phyloP scores from a whole-genome alignment of 2,888 invertebrate genomes.

The Coenonympha glycerion region DNA sequence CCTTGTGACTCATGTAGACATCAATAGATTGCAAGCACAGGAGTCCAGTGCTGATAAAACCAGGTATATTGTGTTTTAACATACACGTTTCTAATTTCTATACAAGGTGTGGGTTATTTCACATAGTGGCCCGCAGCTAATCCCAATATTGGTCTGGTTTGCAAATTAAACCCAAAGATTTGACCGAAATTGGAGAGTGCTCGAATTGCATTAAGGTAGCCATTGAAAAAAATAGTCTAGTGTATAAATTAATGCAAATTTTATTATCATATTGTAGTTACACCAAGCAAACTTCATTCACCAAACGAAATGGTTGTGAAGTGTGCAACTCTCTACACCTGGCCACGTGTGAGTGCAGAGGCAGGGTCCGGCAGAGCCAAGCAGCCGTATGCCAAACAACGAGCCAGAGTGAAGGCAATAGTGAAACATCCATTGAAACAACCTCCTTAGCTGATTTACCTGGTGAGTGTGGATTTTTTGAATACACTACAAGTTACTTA shows the following conservation, averaged over 20 bases:
- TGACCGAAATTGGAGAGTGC: too few species aligned
- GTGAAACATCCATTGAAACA: constrained; percentile 51
- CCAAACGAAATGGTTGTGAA: constrained; percentile 36
- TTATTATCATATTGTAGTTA: constrained; percentile 15
- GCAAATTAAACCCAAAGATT: too few species aligned
- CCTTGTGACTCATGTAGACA: constrained; percentile 50
- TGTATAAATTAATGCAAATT: background rate
- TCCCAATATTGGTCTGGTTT: too few species aligned
- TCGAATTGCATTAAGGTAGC: too few species aligned
- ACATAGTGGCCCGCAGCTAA: too few species aligned
- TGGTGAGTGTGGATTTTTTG: constrained; percentile 48
- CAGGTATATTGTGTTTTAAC: constrained; percentile 38
- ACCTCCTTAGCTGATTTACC: constrained; percentile 63
- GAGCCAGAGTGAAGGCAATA: constrained; percentile 33
- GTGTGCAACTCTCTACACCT: constrained; percentile 41
- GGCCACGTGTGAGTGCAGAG: constrained; percentile 43
- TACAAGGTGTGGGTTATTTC: too few species aligned
- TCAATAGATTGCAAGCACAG: constrained; percentile 47
- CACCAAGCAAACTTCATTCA: constrained; percentile 7
- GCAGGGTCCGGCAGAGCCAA: constrained; percentile 5
- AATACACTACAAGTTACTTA: too few species aligned
- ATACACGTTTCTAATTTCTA: too few species aligned
- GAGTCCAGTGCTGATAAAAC: constrained; percentile 37
- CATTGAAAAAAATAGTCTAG: too few species aligned
- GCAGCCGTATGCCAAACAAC: background rate